Percentiles rank a stretch among this genome's conserved stretches.
Evolutionary conservation across 2,888 invertebrate genomes (phyloP).

Genomic region (Chalcosyrphus nemorum): DNA sequence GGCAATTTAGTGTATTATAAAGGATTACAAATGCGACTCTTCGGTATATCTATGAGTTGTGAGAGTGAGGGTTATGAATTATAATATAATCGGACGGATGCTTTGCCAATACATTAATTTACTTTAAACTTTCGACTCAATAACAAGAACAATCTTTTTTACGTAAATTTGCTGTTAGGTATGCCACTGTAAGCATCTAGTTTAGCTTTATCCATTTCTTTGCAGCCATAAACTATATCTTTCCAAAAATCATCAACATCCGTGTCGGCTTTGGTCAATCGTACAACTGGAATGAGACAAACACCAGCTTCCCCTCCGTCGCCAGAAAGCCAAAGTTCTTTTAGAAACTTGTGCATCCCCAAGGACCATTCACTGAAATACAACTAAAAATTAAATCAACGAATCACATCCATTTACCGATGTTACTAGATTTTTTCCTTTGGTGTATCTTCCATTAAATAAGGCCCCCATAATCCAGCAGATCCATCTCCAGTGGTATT

Average conservation of each 20-base stretch:
- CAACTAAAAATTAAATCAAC: not conserved
- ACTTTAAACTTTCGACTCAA: too few relatives aligned
- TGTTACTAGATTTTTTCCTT: constrained; percentile 83
- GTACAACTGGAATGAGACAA: constrained; percentile 81
- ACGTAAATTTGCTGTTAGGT: constrained; percentile 81
- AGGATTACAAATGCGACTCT: too few relatives aligned
- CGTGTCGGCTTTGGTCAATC: constrained; percentile 78
- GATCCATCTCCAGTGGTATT: constrained; percentile 90
- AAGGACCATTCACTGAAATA: constrained; percentile 86
- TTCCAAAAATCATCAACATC: constrained; percentile 81
- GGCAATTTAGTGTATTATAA: too few relatives aligned
- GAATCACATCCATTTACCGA: constrained; percentile 52
- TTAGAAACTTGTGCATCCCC: constrained; percentile 84
- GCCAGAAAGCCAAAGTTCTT: constrained; percentile 85
- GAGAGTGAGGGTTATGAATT: too few relatives aligned
- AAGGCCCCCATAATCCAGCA: constrained; percentile 90
- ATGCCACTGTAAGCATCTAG: constrained; percentile 80
- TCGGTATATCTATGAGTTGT: too few relatives aligned
- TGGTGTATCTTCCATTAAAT: constrained; percentile 84
- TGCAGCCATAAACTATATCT: constrained; percentile 82
- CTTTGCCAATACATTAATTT: too few relatives aligned
- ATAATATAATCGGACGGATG: too few relatives aligned
- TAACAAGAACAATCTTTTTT: too few relatives aligned
- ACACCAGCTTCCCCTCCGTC: constrained; percentile 83
- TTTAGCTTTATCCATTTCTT: constrained; percentile 77